Evolutionary conservation across 2,888 invertebrate genomes (phyloP), one percentile per base, ranked within the genome.

Genomic region (Habrosyne pyritoides): DNA sequence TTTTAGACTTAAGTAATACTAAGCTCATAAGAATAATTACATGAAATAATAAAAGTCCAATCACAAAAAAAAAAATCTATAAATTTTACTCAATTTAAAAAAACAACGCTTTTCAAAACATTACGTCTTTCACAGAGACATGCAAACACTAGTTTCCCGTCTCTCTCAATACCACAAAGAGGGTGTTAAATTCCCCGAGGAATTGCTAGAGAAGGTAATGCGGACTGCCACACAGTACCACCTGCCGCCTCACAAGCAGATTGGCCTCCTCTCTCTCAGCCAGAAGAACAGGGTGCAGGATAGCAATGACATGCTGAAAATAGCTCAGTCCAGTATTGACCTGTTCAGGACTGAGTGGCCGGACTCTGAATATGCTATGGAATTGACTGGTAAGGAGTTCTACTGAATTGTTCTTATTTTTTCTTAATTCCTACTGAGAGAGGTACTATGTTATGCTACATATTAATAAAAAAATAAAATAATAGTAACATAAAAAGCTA

Each of bases 341-440:
- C 67, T 89, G 65, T 69, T 89, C 55, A 69, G 71, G n/a, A 69
- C 71, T 0, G 86, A 87, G 64, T 91, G 89, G 84, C 72, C 79
- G 0, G 75, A 73, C 1, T 55, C 56, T 0, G 69, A 74, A 0
- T 76, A 70, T 36, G 79, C 72, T 0, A 53, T 60, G 26, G 59
- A 73, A 0, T 63, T 88, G 10, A 81, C 79, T 1, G 86, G 88
- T 88, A 18, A 73, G 67, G 8, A 33, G n/a, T 1, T n/a, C 12
- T 2, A 30, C 2, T 12, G 10, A 28, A 28, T n/a, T n/a, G n/a
- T n/a, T n/a, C n/a, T n/a, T n/a, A n/a, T n/a, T n/a, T n/a, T n/a
- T n/a, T n/a, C n/a, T n/a, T n/a, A n/a, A n/a, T n/a, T n/a, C n/a
- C n/a, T n/a, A n/a, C 12, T 30, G 12, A 0, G 8, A 14, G 10